phyloP scores from a whole-genome alignment of 1,140 invertebrate genomes.

The Episyrphus balteatus region DNA sequence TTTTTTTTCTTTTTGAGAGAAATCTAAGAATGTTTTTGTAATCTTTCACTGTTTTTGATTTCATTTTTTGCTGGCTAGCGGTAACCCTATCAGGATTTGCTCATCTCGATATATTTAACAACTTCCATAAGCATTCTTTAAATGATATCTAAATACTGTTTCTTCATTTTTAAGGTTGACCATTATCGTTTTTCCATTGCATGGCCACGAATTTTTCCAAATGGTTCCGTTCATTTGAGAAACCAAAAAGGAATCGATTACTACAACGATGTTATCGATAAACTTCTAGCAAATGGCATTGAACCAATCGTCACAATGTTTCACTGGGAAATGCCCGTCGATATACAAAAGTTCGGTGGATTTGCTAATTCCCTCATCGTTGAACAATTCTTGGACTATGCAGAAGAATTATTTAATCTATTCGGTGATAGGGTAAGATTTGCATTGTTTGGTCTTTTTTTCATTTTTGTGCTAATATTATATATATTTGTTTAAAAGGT shows the following conservation, averaged over 20 bases:
- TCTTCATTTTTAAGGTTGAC: constrained; percentile 6
- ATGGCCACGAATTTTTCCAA: constrained; percentile 46
- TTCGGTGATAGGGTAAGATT: constrained; percentile 38
- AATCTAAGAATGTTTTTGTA: too few species aligned
- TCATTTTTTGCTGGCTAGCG: too few species aligned
- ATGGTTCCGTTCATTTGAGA: constrained; percentile 41
- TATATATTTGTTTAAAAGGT: neutral
- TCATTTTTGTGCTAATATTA: too few species aligned
- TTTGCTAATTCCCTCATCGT: constrained; percentile 42
- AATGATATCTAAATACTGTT: too few species aligned
- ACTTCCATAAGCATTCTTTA: too few species aligned
- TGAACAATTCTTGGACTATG: constrained; percentile 44
- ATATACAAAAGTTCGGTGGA: constrained; percentile 47
- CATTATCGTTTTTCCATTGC: constrained; percentile 43
- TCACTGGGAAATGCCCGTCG: constrained; percentile 47
- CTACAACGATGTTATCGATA: constrained; percentile 51
- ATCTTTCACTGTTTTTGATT: too few species aligned
- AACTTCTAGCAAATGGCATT: constrained; percentile 42
- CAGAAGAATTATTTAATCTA: constrained; percentile 38
- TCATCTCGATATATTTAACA: too few species aligned
- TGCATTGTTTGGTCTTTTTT: constrained; percentile 38
- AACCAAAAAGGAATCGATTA: constrained; percentile 47
- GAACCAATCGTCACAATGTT: constrained; percentile 46
- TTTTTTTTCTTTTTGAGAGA: too few species aligned
- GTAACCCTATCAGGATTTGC: too few species aligned